Conservation (phyloP, 2,113 vertebrate species). For the Lagenorhynchus albirostris region DNA sequence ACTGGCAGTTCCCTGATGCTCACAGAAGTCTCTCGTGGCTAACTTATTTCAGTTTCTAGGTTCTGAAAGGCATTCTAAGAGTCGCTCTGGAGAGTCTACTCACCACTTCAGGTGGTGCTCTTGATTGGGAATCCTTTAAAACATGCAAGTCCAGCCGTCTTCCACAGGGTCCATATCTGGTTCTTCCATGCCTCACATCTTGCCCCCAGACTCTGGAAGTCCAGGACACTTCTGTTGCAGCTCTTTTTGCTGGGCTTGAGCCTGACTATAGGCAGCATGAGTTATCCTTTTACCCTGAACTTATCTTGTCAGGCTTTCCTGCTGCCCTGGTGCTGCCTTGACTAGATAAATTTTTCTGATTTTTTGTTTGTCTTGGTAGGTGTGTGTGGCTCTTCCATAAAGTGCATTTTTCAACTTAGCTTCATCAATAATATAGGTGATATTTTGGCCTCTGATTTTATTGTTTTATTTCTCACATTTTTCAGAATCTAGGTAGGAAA, state of each 20-base stretch:
- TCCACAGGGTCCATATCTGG: accelerated
- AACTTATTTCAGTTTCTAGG: background rate
- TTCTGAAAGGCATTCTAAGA: background rate
- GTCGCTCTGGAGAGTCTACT: background rate
- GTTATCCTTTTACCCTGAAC: background rate
- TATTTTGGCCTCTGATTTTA: background rate
- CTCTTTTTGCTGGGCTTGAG: background rate
- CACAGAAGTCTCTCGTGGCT: background rate
- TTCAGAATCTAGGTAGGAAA: background rate
- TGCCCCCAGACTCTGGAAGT: background rate
- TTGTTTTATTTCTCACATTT: background rate
- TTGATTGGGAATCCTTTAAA: background rate
- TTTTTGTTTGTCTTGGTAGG: background rate
- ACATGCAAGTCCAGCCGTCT: background rate
- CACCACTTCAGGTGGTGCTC: background rate
- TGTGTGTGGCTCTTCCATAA: background rate
- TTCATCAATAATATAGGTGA: background rate
- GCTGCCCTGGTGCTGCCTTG: background rate
- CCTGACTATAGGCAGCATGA: accelerated
- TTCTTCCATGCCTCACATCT: background rate
- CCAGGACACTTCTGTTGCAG: background rate
- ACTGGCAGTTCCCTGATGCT: background rate
- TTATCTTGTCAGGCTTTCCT: background rate
- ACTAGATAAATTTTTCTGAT: background rate
- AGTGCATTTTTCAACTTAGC: background rate